Evolutionary conservation across 2,113 vertebrate genomes (phyloP), one percentile per base, ranked within the genome.

Genomic region (Perca flavescens): DNA sequence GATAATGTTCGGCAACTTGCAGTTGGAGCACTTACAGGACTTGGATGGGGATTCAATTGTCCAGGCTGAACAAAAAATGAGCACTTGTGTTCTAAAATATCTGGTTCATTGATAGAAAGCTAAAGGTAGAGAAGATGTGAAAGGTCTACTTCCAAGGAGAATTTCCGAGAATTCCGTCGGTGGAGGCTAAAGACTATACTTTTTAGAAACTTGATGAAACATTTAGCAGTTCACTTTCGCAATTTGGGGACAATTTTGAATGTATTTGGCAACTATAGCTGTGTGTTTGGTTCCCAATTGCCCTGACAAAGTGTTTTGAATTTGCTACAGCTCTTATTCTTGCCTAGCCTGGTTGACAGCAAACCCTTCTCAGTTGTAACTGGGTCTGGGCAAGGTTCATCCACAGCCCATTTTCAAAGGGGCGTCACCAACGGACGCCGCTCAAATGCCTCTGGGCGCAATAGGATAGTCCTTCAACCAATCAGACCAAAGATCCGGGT

Each of bases 21-120:
- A 63, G 19, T 52, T 68, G 53, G 36, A 61, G 14, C 67, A 16
- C 28, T 3, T 67, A 40, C 52, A 60, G 49, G 36, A 25, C n/a
- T 43, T 60, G 3, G 31, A 58, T 52, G 16, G 0, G 8, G 25
- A 64, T 8, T 5, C 63, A 65, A 28, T 54, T 64, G 4, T 40
- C 57, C 19, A 53, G 40, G 43, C 16, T 50, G 53, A 77, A 31
- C 5, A 69, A 73, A 56, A 79, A 17, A 75, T 78, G n/a, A 46
- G 16, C 49, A 34, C 11, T 25, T 57, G 17, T 6, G 12, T 11
- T 72, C 58, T 34, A 40, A 80, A 80, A 65, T 43, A 46, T 52
- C 5, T 22, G 36, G 21, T 53, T 61, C 4, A 19, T 6, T 74
- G 15, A 74, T 62, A 49, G 43, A 75, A 77, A 74, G 25, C 34